These are phyloP conservation scores for Andrena camellia DNA, from an alignment of 2,888 invertebrate genomes.

Conservation along the genomic window DNA sequence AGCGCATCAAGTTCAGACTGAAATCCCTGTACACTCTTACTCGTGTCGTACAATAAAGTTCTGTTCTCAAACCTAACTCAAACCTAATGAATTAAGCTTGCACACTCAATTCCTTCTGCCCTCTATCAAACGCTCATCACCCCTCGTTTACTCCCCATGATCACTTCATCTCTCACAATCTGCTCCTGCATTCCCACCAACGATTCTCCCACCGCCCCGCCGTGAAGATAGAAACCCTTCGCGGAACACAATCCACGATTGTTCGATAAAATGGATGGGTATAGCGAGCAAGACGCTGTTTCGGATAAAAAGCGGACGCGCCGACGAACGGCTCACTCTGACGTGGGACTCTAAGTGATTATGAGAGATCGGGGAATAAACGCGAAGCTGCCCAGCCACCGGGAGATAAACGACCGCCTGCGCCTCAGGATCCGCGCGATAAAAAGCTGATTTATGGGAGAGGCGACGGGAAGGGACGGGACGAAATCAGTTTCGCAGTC, in stretches of 20 bases:
- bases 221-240: background rate
- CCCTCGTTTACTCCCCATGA: background rate
- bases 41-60: too few species aligned
- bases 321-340: background rate
- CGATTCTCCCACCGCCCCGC: background rate
- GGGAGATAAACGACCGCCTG: conserved; percentile 11
- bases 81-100: too few species aligned
- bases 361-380: conserved; percentile 32
- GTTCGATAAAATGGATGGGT: conserved; percentile 1
- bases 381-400: background rate
- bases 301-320: conserved; percentile 2
- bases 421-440: background rate
- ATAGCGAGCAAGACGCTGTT: background rate
- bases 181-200: background rate
- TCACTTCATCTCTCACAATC: background rate
- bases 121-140: background rate
- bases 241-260: background rate
- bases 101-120: background rate
- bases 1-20: too few species aligned
- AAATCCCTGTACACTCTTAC: too few species aligned
- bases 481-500: conserved; percentile 44
- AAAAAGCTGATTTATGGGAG: conserved; percentile 48
- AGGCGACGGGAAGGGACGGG: background rate
- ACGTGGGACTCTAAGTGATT: conserved; percentile 38
- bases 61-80: too few species aligned